A percentile compares a stretch with the other conserved stretches of the same genome.
Conservation (phyloP, 2,888 invertebrate genomes). For the Opisthograptis luteolata region DNA sequence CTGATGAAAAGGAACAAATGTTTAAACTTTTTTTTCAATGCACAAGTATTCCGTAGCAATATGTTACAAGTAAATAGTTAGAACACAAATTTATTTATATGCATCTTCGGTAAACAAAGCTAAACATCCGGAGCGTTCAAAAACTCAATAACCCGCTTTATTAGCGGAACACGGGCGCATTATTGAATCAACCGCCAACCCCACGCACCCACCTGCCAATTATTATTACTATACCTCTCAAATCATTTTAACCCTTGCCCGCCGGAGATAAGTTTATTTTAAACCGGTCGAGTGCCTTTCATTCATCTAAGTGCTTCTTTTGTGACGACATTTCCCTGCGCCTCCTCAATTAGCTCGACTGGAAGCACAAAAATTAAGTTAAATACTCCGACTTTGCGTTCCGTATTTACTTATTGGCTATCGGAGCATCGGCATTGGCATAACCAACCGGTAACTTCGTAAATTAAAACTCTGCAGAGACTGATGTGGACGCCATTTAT, state of each 20-base stretch:
- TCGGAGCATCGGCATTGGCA: conserved; percentile 53
- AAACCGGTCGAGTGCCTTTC: conserved; percentile 76
- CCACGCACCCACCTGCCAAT: conserved; percentile 73
- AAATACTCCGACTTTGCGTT: conserved; percentile 74
- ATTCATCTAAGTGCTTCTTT: conserved; percentile 83
- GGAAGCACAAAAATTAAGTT: conserved; percentile 84
- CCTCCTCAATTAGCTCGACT: conserved; percentile 76
- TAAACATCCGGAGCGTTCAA: conserved; percentile 57
- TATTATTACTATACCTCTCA: conserved; percentile 68
- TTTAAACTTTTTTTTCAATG: too few relatives aligned
- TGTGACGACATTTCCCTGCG: conserved; percentile 78
- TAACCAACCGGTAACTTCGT: conserved; percentile 69
- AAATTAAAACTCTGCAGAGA: conserved; percentile 63
- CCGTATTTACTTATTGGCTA: conserved; percentile 78
- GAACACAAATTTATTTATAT: neutral
- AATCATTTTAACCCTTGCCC: conserved; percentile 82
- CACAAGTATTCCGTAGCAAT: too few relatives aligned
- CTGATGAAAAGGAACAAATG: too few relatives aligned
- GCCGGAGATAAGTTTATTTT: conserved; percentile 82
- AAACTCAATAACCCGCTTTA: conserved; percentile 77
- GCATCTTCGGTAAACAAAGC: neutral
- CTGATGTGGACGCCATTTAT: conserved; percentile 51
- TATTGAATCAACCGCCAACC: conserved; percentile 75
- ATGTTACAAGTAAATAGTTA: neutral
- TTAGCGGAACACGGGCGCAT: conserved; percentile 69